phyloP scores from a whole-genome alignment of 1,140 invertebrate genomes.

The Drosophila tristis region DNA sequence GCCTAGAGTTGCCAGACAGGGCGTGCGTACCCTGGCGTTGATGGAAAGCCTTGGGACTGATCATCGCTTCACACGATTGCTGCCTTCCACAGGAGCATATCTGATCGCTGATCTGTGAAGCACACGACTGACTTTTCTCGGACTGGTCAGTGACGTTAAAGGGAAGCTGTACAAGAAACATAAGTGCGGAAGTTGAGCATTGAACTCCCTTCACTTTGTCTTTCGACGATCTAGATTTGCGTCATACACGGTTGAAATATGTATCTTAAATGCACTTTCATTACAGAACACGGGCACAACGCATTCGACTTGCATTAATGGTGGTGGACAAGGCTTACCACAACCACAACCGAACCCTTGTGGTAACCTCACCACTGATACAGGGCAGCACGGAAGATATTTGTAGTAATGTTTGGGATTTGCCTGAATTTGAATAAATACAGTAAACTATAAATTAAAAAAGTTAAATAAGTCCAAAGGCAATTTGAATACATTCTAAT shows the following conservation, averaged over 20 bases:
- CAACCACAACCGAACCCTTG: too few species aligned
- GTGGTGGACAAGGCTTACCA: slow-evolving; percentile 6
- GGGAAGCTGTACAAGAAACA: slow-evolving; percentile 21
- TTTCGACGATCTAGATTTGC: slow-evolving; percentile 22
- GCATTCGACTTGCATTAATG: slow-evolving; percentile 46
- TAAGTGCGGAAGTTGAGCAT: slow-evolving; percentile 22
- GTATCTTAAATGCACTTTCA: slow-evolving; percentile 11
- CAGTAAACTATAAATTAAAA: slow-evolving; percentile 10
- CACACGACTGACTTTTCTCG: too few species aligned
- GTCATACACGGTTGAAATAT: slow-evolving; percentile 17
- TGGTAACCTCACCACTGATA: too few species aligned
- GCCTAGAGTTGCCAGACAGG: slow-evolving; percentile 5
- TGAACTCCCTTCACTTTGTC: slow-evolving; percentile 49
- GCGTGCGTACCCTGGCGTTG: slow-evolving; percentile 3
- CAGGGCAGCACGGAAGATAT: too few species aligned
- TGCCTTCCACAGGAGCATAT: not conserved
- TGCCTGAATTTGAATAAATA: slow-evolving; percentile 4
- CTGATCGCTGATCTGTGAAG: too few species aligned
- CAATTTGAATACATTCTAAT: slow-evolving; percentile 52
- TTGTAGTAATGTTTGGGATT: not conserved
- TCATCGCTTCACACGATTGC: slow-evolving; percentile 15
- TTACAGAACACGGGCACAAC: slow-evolving; percentile 18
- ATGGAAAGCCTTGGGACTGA: not conserved
- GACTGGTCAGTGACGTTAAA: not conserved
- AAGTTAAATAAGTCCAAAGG: slow-evolving; percentile 18